Conservation (phyloP, 2,797 vertebrate species). For the Ciconia nigra region DNA sequence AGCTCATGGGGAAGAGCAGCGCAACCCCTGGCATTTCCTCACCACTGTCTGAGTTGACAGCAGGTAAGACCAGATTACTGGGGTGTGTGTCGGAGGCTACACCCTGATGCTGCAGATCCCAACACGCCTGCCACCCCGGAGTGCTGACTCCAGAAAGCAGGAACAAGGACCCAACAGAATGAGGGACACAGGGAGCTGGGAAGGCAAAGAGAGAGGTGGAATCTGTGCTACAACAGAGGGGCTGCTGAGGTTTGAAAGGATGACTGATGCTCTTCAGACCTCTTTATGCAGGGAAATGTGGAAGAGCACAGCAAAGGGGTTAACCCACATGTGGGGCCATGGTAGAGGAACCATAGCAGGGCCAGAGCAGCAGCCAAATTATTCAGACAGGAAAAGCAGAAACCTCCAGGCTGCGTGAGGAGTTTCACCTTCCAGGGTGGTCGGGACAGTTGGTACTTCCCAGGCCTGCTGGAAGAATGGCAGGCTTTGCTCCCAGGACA, state of each 20-base stretch:
- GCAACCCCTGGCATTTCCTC: background rate
- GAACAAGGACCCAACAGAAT: background rate
- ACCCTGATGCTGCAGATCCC: slow-evolving; percentile 60
- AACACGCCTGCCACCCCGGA: background rate
- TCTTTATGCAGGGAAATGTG: background rate
- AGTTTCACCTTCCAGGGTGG: background rate
- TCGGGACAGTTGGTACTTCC: background rate
- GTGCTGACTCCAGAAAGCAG: background rate
- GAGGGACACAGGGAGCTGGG: background rate
- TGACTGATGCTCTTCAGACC: background rate
- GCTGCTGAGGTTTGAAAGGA: background rate
- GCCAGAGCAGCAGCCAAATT: background rate
- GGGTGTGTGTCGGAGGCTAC: slow-evolving; percentile 51
- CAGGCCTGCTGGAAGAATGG: background rate
- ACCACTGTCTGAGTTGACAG: background rate
- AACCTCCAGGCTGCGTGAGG: background rate
- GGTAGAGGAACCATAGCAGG: background rate
- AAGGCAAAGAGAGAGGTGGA: background rate
- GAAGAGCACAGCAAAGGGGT: background rate
- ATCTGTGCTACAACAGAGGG: background rate
- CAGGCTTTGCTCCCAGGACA: background rate
- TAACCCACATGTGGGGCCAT: background rate
- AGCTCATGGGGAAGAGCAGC: background rate
- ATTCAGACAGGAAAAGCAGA: background rate
- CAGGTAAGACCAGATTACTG: slow-evolving; percentile 67